A percentile compares a stretch with the other conserved stretches of the same genome.
phyloP scores from a whole-genome alignment of 2,113 vertebrate genomes.

The Lontra canadensis region DNA sequence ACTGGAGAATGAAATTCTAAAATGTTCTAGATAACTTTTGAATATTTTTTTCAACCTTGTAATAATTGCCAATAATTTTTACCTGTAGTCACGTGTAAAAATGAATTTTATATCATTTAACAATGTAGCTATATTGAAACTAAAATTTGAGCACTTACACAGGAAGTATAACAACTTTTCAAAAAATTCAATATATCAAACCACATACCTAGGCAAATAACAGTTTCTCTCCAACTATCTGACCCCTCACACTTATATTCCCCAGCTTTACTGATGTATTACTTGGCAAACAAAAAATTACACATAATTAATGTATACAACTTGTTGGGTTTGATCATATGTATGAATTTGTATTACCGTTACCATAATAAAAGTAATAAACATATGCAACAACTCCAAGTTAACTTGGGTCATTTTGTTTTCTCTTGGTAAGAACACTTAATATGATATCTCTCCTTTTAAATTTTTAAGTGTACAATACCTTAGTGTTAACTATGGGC shows the following conservation, averaged over 20 bases:
- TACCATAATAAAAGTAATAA: not conserved
- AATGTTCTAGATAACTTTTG: not conserved
- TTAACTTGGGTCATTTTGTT: not conserved
- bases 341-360: not conserved
- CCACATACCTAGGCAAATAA: not conserved
- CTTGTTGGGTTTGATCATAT: not conserved
- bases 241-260: not conserved
- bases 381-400: not conserved
- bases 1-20: not conserved
- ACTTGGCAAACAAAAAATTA: not conserved
- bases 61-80: constrained; percentile 39
- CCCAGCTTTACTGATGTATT: not conserved
- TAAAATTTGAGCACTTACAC: constrained; percentile 16
- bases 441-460: not conserved
- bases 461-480: not conserved
- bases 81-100: not conserved
- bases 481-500: not conserved
- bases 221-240: not conserved
- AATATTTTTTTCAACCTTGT: not conserved
- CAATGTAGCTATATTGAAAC: constrained; percentile 37
- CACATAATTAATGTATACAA: not conserved
- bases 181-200: not conserved
- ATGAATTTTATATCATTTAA: not conserved
- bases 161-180: not conserved
- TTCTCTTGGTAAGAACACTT: not conserved